Evolutionary conservation across 1,140 invertebrate genomes (phyloP).

Genomic region (Eupeodes corollae): DNA sequence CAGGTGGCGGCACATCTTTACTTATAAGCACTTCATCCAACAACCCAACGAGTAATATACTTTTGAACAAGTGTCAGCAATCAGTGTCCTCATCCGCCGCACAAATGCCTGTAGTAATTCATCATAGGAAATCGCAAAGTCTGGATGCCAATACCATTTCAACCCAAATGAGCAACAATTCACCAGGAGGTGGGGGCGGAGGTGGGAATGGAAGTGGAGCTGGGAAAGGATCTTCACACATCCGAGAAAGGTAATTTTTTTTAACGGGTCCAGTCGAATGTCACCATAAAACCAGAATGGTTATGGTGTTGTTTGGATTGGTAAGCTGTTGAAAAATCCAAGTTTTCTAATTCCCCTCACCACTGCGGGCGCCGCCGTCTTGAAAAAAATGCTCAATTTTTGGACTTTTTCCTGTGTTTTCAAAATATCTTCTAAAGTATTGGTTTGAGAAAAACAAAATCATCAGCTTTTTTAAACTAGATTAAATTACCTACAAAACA

Average conservation of each 20-base stretch:
- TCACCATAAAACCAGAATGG: no score
- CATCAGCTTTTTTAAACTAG: no score
- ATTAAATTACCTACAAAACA: no score
- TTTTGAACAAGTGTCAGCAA: constrained; percentile 7
- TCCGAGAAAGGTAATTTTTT: constrained; percentile 21
- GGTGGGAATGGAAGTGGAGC: neutral
- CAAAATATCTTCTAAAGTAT: no score
- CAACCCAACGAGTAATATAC: constrained; percentile 10
- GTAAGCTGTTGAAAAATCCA: no score
- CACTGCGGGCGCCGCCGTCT: no score
- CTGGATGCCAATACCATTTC: constrained; percentile 52
- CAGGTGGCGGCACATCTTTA: neutral
- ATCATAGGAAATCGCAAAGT: constrained; percentile 69
- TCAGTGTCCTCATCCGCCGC: constrained; percentile 6
- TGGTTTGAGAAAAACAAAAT: no score
- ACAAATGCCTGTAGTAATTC: constrained; percentile 22
- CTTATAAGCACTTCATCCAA: constrained; percentile 5
- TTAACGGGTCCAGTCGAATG: no score
- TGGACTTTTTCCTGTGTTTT: no score
- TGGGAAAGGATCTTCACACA: constrained; percentile 6
- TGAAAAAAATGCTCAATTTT: no score
- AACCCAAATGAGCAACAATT: constrained; percentile 10
- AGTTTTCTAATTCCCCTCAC: no score
- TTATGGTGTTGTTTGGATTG: no score
- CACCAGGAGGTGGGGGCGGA: constrained; percentile 3